These are phyloP conservation scores for Chitala chitala DNA, from an alignment of 2,113 vertebrate species.

Conservation along the genomic window DNA sequence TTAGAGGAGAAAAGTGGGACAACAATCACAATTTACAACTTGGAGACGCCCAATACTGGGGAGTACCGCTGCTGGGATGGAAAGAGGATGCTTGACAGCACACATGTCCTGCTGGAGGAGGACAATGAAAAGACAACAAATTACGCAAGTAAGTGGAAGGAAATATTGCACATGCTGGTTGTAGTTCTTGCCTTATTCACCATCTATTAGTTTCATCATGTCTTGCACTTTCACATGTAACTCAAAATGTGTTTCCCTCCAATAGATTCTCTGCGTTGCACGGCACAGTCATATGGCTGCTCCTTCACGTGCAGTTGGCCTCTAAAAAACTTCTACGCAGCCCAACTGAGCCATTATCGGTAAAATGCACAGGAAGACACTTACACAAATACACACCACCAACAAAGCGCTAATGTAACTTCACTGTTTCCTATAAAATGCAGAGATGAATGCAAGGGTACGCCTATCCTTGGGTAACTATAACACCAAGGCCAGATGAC, in stretches of 20 bases:
- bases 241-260: background rate
- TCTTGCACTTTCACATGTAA: background rate
- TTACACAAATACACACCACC: background rate
- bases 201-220: background rate
- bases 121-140: background rate
- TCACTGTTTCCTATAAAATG: background rate
- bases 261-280: conserved; percentile 45
- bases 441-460: background rate
- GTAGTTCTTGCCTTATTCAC: background rate
- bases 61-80: conserved; percentile 58
- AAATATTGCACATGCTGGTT: background rate
- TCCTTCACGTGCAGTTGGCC: conserved; percentile 50
- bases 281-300: conserved; percentile 58
- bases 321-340: background rate
- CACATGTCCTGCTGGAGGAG: conserved; percentile 41
- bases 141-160: background rate
- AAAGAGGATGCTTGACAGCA: conserved; percentile 38
- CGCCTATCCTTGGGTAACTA: too few species aligned
- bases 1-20: background rate
- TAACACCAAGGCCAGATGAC: too few species aligned
- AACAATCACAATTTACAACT: conserved; percentile 8
- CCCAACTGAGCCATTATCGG: conserved; percentile 54
- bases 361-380: conserved; percentile 31
- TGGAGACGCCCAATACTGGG: conserved; percentile 37
- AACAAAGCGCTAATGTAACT: background rate